A percentile compares a stretch with the other conserved stretches of the same genome.
Evolutionary conservation across 2,113 vertebrate genomes (phyloP).

Genomic region (Lanius ludovicianus): DNA sequence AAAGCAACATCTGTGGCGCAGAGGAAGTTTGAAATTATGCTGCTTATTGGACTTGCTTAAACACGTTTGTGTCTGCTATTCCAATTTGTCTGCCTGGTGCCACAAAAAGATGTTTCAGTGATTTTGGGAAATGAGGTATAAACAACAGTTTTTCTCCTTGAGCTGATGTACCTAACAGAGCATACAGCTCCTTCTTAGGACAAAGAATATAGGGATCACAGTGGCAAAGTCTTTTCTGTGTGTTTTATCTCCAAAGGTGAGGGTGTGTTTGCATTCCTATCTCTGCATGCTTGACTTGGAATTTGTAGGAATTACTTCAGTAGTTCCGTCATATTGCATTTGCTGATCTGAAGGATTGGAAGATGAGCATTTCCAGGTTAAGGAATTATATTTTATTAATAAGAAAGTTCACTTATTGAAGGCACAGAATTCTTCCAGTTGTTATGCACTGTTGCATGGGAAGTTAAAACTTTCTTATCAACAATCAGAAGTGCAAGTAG

Average conservation of each 20-base stretch:
- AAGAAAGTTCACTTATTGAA: neutral
- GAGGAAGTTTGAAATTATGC: neutral
- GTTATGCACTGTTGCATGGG: neutral
- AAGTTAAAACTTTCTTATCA: neutral
- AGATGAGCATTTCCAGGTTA: constrained; percentile 1
- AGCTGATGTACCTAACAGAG: neutral
- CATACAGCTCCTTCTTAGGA: neutral
- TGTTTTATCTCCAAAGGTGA: neutral
- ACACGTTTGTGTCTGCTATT: accelerated
- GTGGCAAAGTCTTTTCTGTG: neutral
- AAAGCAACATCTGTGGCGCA: neutral
- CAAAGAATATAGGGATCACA: neutral
- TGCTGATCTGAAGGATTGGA: neutral
- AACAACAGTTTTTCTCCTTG: neutral
- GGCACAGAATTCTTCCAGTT: neutral
- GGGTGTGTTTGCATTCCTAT: neutral
- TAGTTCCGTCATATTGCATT: neutral
- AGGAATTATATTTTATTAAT: constrained; percentile 30
- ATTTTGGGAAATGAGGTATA: neutral
- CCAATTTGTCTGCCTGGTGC: neutral
- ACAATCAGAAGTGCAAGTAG: neutral
- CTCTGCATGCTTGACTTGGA: neutral
- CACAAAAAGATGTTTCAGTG: neutral
- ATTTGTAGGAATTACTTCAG: neutral
- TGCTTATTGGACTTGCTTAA: neutral